Evolutionary conservation across 2,888 invertebrate species (phyloP).

Genomic region (Trichopoda pennipes): DNA sequence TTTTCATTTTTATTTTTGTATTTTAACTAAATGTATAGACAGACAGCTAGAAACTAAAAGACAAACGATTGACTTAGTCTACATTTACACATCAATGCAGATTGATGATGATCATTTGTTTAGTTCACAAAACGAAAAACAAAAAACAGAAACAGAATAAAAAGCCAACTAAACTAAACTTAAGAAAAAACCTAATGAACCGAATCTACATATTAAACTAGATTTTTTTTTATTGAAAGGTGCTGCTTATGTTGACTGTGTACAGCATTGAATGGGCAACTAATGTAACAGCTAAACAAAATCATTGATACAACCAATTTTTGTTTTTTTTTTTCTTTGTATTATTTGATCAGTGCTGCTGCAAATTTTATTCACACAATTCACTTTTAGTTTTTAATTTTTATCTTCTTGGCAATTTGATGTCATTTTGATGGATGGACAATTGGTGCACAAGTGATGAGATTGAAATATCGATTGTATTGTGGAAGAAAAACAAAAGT

Average conservation of each 20-base stretch:
- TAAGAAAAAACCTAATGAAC: slow-evolving; percentile 5
- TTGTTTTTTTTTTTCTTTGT: background rate
- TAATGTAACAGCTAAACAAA: slow-evolving; percentile 17
- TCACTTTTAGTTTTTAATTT: slow-evolving; percentile 56
- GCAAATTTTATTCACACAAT: slow-evolving; percentile 66
- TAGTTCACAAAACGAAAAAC: background rate
- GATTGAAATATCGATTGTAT: slow-evolving; percentile 66
- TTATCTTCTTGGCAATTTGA: slow-evolving; percentile 57
- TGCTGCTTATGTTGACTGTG: slow-evolving; percentile 20
- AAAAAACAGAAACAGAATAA: background rate
- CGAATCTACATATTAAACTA: slow-evolving; percentile 61
- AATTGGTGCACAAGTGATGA: slow-evolving; percentile 76
- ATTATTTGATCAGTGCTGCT: slow-evolving; percentile 51
- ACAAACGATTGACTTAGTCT: slow-evolving; percentile 64
- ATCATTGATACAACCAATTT: slow-evolving; percentile 34
- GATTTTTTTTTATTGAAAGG: slow-evolving; percentile 55
- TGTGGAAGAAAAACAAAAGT: slow-evolving; percentile 9
- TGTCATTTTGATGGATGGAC: slow-evolving; percentile 75
- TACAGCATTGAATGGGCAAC: slow-evolving; percentile 22
- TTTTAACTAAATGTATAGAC: slow-evolving; percentile 17
- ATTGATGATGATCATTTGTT: slow-evolving; percentile 64
- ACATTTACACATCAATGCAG: slow-evolving; percentile 66
- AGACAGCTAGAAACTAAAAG: slow-evolving; percentile 38
- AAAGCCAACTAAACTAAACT: slow-evolving; percentile 10
- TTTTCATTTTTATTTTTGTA: slow-evolving; percentile 3